A percentile compares a stretch with the other conserved stretches of the same genome.
Evolutionary conservation across 2,888 invertebrate species (phyloP).

Genomic region (Lamellibrachia columna): DNA sequence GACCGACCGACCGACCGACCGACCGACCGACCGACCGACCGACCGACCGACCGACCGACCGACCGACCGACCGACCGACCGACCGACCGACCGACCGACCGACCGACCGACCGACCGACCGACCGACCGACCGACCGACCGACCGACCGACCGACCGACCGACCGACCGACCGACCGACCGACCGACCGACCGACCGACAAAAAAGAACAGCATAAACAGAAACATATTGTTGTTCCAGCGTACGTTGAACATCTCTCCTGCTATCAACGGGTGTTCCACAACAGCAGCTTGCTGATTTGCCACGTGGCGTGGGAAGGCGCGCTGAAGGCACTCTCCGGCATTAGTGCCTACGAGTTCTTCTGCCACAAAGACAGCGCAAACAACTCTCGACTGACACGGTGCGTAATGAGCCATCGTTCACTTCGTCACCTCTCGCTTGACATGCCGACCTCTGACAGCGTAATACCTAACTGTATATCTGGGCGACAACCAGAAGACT

Average conservation of each 20-base stretch:
- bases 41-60: too few relatives aligned
- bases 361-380: conserved; percentile 29
- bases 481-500: background rate
- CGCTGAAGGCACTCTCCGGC: conserved; percentile 24
- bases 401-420: background rate
- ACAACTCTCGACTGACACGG: background rate
- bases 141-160: background rate
- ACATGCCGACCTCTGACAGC: background rate
- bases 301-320: background rate
- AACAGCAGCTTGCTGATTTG: background rate
- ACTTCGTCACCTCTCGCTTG: background rate
- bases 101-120: too few relatives aligned
- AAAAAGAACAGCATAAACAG: background rate
- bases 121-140: too few relatives aligned
- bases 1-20: too few relatives aligned
- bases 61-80: too few relatives aligned
- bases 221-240: background rate
- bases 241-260: background rate
- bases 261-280: background rate
- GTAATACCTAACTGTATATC: background rate
- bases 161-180: background rate
- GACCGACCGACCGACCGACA: background rate
- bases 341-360: conserved; percentile 35
- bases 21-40: too few relatives aligned
- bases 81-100: too few relatives aligned